Conservation (phyloP, 2,888 invertebrate genomes). For the Amphipyra berbera region DNA sequence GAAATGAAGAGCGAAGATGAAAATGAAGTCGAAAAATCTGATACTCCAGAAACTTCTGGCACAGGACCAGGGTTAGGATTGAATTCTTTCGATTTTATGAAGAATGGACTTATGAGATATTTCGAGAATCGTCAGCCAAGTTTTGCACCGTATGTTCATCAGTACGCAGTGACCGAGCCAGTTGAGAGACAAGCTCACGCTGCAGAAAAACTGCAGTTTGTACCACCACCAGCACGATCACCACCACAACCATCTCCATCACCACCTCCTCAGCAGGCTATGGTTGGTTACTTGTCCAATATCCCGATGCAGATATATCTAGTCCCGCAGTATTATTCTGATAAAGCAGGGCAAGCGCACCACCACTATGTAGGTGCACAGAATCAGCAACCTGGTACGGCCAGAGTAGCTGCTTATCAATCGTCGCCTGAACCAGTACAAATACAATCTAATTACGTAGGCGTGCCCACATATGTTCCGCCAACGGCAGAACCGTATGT, state of each 20-base stretch:
- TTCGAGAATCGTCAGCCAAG: constrained; percentile 67
- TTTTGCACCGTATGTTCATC: constrained; percentile 76
- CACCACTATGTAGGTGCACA: constrained; percentile 66
- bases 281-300: constrained; percentile 84
- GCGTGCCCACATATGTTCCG: constrained; percentile 74
- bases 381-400: constrained; percentile 40
- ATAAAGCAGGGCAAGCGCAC: constrained; percentile 66
- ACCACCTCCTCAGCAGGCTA: constrained; percentile 73
- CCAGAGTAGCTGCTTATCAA: constrained; percentile 66
- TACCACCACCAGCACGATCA: constrained; percentile 36
- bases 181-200: constrained; percentile 70
- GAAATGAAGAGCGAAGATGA: constrained; percentile 91
- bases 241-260: constrained; percentile 47
- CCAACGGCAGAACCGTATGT: constrained; percentile 75
- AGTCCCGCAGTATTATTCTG: constrained; percentile 83
- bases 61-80: constrained; percentile 60
- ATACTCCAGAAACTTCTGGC: constrained; percentile 62
- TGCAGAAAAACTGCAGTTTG: constrained; percentile 66
- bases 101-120: constrained; percentile 75
- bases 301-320: constrained; percentile 86
- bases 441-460: constrained; percentile 74
- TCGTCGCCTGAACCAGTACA: constrained; percentile 72
- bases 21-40: constrained; percentile 71
- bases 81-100: constrained; percentile 76
- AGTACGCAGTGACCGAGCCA: constrained; percentile 82